Evolutionary conservation across 2,888 invertebrate genomes (phyloP).

Genomic region (Diploptera punctata): DNA sequence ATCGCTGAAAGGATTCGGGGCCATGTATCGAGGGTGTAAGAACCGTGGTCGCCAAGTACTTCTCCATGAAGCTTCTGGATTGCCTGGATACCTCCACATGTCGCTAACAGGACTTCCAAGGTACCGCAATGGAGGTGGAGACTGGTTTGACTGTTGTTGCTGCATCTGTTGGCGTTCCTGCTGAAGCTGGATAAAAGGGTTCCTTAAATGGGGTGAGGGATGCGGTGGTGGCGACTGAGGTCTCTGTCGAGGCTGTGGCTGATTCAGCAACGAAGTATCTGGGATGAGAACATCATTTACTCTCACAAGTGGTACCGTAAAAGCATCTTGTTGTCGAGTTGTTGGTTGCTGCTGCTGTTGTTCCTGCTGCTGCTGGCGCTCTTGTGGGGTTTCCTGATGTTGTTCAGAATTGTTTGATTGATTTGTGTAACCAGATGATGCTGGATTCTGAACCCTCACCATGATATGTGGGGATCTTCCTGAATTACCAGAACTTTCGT

Average conservation of each 20-base stretch:
- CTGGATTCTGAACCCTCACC: not conserved
- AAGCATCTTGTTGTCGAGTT: constrained; percentile 21
- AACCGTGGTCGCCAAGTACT: constrained; percentile 40
- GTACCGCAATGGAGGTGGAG: not conserved
- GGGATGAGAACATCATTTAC: constrained; percentile 63
- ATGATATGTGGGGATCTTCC: not conserved
- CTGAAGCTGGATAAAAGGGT: constrained; percentile 11
- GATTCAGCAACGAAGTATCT: constrained; percentile 34
- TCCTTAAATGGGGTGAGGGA: not conserved
- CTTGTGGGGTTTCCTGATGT: not conserved
- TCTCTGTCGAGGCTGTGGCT: constrained; percentile 33
- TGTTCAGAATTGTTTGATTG: not conserved
- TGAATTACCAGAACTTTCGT: not conserved
- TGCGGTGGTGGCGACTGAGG: constrained; percentile 41
- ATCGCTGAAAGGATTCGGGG: constrained; percentile 40
- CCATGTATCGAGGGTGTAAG: constrained; percentile 42
- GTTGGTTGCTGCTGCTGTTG: constrained; percentile 28
- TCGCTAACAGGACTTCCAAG: not conserved
- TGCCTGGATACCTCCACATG: not conserved
- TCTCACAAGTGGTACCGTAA: constrained; percentile 62
- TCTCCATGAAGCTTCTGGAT: not conserved
- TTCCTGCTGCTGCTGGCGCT: constrained; percentile 23
- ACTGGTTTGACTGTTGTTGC: not conserved
- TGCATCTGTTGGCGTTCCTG: too few species aligned
- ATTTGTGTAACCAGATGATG: not conserved